These are phyloP conservation scores for Dione juno DNA, from an alignment of 2,888 invertebrate species.

Conservation along the genomic window DNA sequence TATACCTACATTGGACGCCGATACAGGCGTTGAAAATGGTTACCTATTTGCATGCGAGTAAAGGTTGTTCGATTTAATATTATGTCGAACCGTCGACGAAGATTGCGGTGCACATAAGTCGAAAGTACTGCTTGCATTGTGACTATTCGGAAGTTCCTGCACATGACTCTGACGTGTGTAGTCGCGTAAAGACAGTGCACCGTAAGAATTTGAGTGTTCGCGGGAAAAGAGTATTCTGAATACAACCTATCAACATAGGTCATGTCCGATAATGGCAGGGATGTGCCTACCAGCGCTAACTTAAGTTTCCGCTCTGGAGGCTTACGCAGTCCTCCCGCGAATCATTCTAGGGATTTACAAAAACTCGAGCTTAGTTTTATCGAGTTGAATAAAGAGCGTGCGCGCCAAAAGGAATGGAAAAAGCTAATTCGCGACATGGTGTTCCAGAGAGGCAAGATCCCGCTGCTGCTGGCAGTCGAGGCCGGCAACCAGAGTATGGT, in stretches of 20 bases:
- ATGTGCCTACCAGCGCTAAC: constrained; percentile 65
- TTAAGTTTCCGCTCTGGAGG: constrained; percentile 59
- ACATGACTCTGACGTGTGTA: constrained; percentile 67
- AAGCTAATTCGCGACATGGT: constrained; percentile 83
- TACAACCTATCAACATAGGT: constrained; percentile 26
- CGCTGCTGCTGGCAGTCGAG: constrained; percentile 96
- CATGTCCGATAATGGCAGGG: constrained; percentile 54
- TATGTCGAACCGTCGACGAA: constrained; percentile 64
- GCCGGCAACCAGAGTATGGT: constrained; percentile 98
- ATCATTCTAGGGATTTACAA: constrained; percentile 69
- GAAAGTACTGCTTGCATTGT: constrained; percentile 69
- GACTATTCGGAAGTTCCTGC: constrained; percentile 70
- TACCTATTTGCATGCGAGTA: constrained; percentile 65
- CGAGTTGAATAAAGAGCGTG: constrained; percentile 80
- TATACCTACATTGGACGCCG: constrained; percentile 59
- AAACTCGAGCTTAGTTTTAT: constrained; percentile 79
- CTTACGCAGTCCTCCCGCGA: constrained; percentile 66
- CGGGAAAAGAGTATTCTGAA: constrained; percentile 42
- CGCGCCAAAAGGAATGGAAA: constrained; percentile 81
- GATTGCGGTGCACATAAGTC: constrained; percentile 73
- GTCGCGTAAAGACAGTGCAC: constrained; percentile 62
- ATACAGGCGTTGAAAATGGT: constrained; percentile 56
- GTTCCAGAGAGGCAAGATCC: constrained; percentile 95
- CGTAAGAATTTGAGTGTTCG: constrained; percentile 61
- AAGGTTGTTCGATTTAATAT: constrained; percentile 73